These are phyloP conservation scores for Antitype chi DNA, from an alignment of 2,888 invertebrate genomes.

Conservation along the genomic window DNA sequence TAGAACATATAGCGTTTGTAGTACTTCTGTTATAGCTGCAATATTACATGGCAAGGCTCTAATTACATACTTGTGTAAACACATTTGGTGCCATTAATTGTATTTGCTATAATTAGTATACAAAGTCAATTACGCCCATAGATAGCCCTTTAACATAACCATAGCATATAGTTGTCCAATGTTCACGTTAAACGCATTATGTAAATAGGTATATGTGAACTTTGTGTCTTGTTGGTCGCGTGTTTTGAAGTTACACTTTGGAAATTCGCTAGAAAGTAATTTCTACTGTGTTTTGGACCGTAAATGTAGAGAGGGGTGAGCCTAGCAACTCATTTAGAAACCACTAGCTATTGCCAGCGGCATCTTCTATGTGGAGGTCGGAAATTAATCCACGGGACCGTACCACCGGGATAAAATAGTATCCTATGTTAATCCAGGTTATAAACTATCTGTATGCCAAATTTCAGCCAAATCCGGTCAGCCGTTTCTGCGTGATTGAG, in stretches of 20 bases:
- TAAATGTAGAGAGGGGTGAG: too few species aligned
- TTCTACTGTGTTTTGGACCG: too few species aligned
- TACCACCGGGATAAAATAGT: too few species aligned
- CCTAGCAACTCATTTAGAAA: too few species aligned
- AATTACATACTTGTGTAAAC: not conserved
- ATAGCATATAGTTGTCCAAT: slow-evolving; percentile 13
- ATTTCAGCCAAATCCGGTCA: too few species aligned
- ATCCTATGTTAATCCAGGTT: too few species aligned
- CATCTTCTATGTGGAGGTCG: too few species aligned
- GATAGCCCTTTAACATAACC: not conserved
- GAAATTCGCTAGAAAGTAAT: not conserved
- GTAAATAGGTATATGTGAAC: not conserved
- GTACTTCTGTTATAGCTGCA: not conserved
- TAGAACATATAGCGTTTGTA: not conserved
- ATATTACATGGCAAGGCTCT: not conserved
- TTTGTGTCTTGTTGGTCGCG: not conserved
- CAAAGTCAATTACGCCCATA: not conserved
- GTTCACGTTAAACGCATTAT: slow-evolving; percentile 21
- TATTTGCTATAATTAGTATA: not conserved
- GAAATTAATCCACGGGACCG: too few species aligned
- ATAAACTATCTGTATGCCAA: too few species aligned
- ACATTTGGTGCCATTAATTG: not conserved
- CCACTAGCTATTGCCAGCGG: too few species aligned
- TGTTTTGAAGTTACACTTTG: not conserved
- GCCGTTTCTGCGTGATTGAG: too few species aligned